These are phyloP conservation scores for Hypercompe scribonia DNA, from an alignment of 2,888 invertebrate genomes.

Conservation along the genomic window DNA sequence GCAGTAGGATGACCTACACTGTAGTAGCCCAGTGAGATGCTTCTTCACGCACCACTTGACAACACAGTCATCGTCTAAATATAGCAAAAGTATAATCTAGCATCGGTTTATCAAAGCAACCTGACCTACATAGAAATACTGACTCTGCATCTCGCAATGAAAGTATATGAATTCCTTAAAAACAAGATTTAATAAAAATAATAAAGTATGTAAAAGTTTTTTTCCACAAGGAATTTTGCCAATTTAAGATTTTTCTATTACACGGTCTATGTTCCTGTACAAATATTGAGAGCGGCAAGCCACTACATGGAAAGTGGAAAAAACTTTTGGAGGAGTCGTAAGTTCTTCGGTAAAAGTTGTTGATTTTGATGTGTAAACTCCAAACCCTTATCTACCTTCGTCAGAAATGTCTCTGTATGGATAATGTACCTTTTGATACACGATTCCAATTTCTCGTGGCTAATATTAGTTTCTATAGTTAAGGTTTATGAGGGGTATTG, in stretches of 20 bases:
- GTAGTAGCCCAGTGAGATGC: too few species aligned
- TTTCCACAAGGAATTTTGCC: not conserved
- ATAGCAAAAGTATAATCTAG: not conserved
- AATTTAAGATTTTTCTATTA: not conserved
- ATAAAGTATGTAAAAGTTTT: not conserved
- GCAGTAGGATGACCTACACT: too few species aligned
- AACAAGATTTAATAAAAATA: not conserved
- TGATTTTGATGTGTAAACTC: slow-evolving; percentile 27
- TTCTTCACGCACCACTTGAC: too few species aligned
- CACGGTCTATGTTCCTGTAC: slow-evolving; percentile 18
- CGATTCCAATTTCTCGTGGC: not conserved
- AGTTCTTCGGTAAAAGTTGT: slow-evolving; percentile 19
- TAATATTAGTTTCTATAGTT: not conserved
- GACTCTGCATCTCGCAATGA: not conserved
- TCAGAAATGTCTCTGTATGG: slow-evolving; percentile 16
- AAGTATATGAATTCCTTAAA: too few species aligned
- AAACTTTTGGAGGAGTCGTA: slow-evolving; percentile 6
- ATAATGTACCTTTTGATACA: slow-evolving; percentile 18
- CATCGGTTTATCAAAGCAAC: not conserved
- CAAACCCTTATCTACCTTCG: slow-evolving; percentile 4
- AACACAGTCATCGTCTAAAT: not conserved
- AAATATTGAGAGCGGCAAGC: slow-evolving; percentile 32
- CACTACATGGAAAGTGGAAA: slow-evolving; percentile 15
- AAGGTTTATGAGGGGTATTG: not conserved
- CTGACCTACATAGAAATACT: not conserved